Evolutionary conservation across 2,888 invertebrate species (phyloP).

Genomic region (Pseudococcus jackbeardsleyi): DNA sequence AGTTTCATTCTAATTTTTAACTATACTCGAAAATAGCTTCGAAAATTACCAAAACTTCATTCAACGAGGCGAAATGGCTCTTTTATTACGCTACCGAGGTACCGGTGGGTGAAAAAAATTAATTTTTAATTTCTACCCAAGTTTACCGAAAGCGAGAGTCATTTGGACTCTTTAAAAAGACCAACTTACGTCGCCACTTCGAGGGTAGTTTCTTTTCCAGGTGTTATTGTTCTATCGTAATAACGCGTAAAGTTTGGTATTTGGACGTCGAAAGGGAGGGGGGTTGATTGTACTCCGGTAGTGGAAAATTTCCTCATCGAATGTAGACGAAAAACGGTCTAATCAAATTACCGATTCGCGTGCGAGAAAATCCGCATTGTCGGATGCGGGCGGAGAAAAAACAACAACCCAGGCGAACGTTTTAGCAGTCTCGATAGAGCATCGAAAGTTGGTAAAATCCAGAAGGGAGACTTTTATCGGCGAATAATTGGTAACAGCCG

Average conservation of each 20-base stretch:
- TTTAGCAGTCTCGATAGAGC: neutral
- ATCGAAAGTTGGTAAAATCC: too few relatives aligned
- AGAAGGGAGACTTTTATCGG: neutral
- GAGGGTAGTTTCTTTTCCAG: neutral
- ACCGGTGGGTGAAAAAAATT: neutral
- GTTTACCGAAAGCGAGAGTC: neutral
- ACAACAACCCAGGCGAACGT: neutral
- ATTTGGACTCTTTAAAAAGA: neutral
- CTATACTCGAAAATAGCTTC: neutral
- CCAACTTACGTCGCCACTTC: neutral
- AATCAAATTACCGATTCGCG: neutral
- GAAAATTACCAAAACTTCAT: slow-evolving; percentile 10
- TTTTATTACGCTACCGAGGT: neutral
- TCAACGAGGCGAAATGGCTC: neutral
- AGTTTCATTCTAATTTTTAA: slow-evolving; percentile 16
- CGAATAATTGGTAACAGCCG: neutral
- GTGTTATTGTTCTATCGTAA: slow-evolving; percentile 24
- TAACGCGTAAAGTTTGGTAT: slow-evolving; percentile 39
- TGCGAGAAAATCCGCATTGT: neutral
- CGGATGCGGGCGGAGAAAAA: neutral
- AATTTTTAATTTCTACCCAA: slow-evolving; percentile 19
- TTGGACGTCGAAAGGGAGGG: neutral
- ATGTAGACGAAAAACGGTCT: neutral
- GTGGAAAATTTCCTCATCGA: neutral
- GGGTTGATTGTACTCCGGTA: neutral